phyloP scores from a whole-genome alignment of 2,113 vertebrate species.

The Halichoeres trimaculatus region DNA sequence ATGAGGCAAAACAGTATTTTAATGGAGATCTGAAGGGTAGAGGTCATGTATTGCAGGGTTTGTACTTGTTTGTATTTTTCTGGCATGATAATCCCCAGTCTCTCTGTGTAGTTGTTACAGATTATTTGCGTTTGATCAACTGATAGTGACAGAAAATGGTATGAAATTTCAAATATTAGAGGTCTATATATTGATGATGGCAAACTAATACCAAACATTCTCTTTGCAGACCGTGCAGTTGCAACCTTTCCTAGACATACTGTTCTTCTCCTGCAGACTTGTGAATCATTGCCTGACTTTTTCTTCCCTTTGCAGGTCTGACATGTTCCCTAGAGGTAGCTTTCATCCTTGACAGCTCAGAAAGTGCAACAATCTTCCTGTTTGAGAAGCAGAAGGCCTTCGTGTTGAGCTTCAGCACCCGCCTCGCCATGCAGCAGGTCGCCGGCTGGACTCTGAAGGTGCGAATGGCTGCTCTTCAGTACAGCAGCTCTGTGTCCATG shows the following conservation, averaged over 20 bases:
- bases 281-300: neutral
- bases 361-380: slow-evolving; percentile 85
- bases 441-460: slow-evolving; percentile 75
- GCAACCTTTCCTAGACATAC: neutral
- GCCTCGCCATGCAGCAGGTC: slow-evolving; percentile 79
- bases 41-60: no score
- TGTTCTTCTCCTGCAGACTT: neutral
- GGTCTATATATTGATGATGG: no score
- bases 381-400: slow-evolving; percentile 89
- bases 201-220: no score
- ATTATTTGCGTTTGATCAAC: no score
- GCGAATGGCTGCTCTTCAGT: slow-evolving; percentile 87
- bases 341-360: slow-evolving; percentile 93
- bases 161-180: no score
- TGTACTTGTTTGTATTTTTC: no score
- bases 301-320: slow-evolving; percentile 68
- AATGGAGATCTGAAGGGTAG: no score
- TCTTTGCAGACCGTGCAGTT: neutral
- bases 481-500: slow-evolving; percentile 89
- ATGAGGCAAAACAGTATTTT: no score
- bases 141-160: no score
- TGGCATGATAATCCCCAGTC: no score
- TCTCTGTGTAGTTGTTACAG: no score
- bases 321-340: slow-evolving; percentile 85
- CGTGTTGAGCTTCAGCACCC: slow-evolving; percentile 82